Evolutionary conservation across 1,140 invertebrate species (phyloP), one percentile per base, ranked within the genome.

Genomic region (Schmidtea mediterranea): DNA sequence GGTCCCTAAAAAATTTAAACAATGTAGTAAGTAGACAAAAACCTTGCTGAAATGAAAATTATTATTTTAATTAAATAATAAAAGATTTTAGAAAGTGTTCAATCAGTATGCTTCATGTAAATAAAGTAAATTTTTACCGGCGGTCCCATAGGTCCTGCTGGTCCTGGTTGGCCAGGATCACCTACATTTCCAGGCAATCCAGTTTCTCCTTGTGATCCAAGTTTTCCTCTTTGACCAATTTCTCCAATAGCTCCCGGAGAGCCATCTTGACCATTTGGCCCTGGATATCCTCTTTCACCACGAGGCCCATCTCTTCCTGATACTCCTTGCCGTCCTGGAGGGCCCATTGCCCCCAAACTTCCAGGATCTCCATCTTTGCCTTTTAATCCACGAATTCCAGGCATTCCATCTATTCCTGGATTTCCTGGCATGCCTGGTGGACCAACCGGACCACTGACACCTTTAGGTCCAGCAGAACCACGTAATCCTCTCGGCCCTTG

Each of bases 211-310:
- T 32, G 26, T 10, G 10, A 32, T 10, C 26, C 26, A 6, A 6
- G 5, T 32, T 32, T 32, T 6, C 26, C 26, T 39, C 43, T 48
- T 36, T n/a, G 46, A 39, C 48, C 75, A 68, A 60, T 80, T 76
- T 0, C 78, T 77, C 75, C 74, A 36, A 76, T 56, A 1, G 38
- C n/a, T 43, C 45, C 55, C 49, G 36, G 26, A 43, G 38, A n/a
- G 3, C 38, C 38, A 39, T 15, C 15, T 45, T 13, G 43, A 45
- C 43, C 43, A 32, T 32, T 32, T 32, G 3, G 26, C 10, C 26
- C 26, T 3, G 26, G 22, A 23, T 46, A 23, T 9, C 46, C 46
- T n/a, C 15, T 26, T 32, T 23, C 46, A 3, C 47, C 47, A 37
- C 15, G 16, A 12, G 47, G 37, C 3, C 47, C 47, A 1, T 16